Evolutionary conservation across 2,797 vertebrate species (phyloP), one percentile per base, ranked within the genome.

Genomic region (Oryzias sinensis): DNA sequence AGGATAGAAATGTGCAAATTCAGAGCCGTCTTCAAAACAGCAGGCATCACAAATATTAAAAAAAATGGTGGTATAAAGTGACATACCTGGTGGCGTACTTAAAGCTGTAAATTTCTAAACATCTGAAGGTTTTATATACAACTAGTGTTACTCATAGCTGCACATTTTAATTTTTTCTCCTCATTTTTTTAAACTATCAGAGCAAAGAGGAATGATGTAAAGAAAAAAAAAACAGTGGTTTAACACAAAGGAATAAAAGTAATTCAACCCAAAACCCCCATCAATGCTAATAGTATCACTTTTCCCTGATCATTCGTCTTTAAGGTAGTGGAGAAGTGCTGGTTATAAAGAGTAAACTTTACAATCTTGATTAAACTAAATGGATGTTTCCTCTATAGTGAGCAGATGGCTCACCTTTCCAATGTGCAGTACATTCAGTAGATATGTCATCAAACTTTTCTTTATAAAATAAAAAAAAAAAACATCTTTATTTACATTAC

Each of bases 401-500:
- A 73, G 42, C 46, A 67, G 49, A 54, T 43, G 22, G 54, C 50
- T 55, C 59, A 61, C 64, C 52, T 62, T 79, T 70, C 54, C 59
- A 83, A 88, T 80, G 63, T 76, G 84, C 76, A 87, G 62, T 85
- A 87, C 81, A 88, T 87, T 88, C 86, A 85, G 73, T 66, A 72
- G 70, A 82, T 56, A 56, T 76, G 56, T 59, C 62, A 61, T 45
- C 29, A 48, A 37, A 61, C 37, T 49, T 49, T 70, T 83, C 81
- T 79, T 57, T 33, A 2, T 11, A 33, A 33, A 33, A 33, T 13
- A 4, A 37, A 11, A 37, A 37, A 33, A 88, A 89, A 90, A 89
- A 18, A 91, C 85, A 88, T 72, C 79, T 62, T 79, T 83, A 86
- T 90, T 71, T 89, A 88, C 82, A 87, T 68, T 80, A 70, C 51